These are phyloP conservation scores for Paraplagusia blochii DNA, from an alignment of 2,113 vertebrate species.

Conservation along the genomic window DNA sequence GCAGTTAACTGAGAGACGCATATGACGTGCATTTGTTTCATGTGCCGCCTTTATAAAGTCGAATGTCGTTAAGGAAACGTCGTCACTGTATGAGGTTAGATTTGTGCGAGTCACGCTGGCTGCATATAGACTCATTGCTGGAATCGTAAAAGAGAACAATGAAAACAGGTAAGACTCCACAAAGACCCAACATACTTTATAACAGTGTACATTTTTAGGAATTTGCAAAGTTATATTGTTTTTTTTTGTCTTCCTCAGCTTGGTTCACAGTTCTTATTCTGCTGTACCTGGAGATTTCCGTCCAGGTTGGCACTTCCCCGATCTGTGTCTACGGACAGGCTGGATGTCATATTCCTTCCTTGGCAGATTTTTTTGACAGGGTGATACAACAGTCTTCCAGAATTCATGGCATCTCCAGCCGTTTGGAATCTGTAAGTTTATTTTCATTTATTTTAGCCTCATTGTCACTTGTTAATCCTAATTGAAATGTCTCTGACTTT, in stretches of 20 bases:
- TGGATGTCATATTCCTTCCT: slow-evolving; percentile 40
- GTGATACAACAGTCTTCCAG: slow-evolving; percentile 72
- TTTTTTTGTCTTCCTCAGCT: slow-evolving; percentile 16
- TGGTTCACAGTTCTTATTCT: slow-evolving; percentile 31
- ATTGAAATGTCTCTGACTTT: neutral
- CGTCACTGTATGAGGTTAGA: neutral
- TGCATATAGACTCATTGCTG: neutral
- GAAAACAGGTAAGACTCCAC: slow-evolving; percentile 6
- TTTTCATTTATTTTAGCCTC: slow-evolving; percentile 1
- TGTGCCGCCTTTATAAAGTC: slow-evolving; percentile 4
- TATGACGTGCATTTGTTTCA: slow-evolving; percentile 10
- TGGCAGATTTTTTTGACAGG: slow-evolving; percentile 69
- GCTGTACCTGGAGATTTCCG: slow-evolving; percentile 37
- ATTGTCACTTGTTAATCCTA: slow-evolving; percentile 30
- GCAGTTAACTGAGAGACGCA: slow-evolving; percentile 8
- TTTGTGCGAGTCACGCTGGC: neutral
- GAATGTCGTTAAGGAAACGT: slow-evolving; percentile 17
- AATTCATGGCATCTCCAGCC: slow-evolving; percentile 70
- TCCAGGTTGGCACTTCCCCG: slow-evolving; percentile 9
- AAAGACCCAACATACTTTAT: neutral
- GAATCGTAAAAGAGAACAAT: slow-evolving; percentile 18
- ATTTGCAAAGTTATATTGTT: neutral
- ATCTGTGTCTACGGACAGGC: slow-evolving; percentile 33
- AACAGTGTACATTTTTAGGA: neutral
- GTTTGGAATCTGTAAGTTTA: slow-evolving; percentile 64